Conservation (phyloP, 2,797 vertebrate species). For the Hemibagrus guttatus region DNA sequence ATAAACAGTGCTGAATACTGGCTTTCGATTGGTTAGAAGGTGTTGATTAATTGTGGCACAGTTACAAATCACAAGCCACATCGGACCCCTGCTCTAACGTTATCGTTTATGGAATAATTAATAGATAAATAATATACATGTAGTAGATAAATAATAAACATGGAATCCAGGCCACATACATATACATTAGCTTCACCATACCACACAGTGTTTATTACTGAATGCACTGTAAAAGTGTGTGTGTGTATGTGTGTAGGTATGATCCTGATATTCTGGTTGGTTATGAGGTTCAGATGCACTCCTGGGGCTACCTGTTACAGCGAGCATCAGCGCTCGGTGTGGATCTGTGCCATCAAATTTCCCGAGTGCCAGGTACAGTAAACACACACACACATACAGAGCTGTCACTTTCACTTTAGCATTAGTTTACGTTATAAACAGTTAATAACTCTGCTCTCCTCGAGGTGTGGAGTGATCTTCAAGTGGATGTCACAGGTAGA, state of each 20-base stretch:
- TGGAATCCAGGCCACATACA: too few species aligned
- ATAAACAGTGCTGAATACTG: too few species aligned
- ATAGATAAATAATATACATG: too few species aligned
- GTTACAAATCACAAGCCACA: too few species aligned
- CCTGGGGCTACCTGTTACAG: slow-evolving; percentile 97
- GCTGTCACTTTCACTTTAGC: not conserved
- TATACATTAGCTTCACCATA: too few species aligned
- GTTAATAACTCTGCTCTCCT: not conserved
- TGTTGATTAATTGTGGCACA: too few species aligned
- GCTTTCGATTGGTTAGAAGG: too few species aligned
- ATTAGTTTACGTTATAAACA: not conserved
- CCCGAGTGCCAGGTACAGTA: slow-evolving; percentile 87
- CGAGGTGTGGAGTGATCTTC: not conserved
- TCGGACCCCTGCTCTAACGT: too few species aligned
- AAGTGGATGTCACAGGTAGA: not conserved
- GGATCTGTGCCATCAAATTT: slow-evolving; percentile 92
- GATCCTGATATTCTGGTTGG: slow-evolving; percentile 96
- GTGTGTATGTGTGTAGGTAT: slow-evolving; percentile 74
- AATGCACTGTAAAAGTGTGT: not conserved
- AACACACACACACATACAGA: not conserved
- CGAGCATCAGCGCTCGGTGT: slow-evolving; percentile 84
- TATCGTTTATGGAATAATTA: too few species aligned
- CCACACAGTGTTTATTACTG: not conserved
- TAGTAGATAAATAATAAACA: too few species aligned
- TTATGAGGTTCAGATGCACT: slow-evolving; percentile 97